These are phyloP conservation scores for Acromyrmex charruanus DNA, from an alignment of 1,140 invertebrate species.

Conservation along the genomic window DNA sequence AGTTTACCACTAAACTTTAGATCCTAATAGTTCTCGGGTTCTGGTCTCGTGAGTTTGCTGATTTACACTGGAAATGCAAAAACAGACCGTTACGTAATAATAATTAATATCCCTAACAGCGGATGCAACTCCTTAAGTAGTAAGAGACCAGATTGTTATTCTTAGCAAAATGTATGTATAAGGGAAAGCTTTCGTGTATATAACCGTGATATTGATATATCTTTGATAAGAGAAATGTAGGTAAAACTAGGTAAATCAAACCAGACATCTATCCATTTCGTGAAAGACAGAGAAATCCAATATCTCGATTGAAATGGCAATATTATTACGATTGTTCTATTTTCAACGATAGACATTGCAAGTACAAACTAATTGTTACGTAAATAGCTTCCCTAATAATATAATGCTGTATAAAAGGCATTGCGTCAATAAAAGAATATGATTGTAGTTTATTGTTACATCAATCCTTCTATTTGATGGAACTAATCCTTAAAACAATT, in stretches of 20 bases:
- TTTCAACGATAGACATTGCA: slow-evolving; percentile 12
- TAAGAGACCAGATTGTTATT: background rate
- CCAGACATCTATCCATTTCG: background rate
- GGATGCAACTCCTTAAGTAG: background rate
- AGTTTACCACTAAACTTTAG: slow-evolving; percentile 29
- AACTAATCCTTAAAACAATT: no score
- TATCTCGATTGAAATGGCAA: slow-evolving; percentile 19
- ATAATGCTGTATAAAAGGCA: slow-evolving; percentile 6
- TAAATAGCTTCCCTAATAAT: background rate
- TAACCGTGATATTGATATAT: background rate
- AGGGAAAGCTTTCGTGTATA: background rate
- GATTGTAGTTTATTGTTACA: slow-evolving; percentile 10
- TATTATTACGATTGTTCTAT: slow-evolving; percentile 12
- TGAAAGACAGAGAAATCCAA: background rate
- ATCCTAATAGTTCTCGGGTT: background rate
- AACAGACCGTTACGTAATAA: slow-evolving; percentile 16
- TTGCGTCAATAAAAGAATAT: slow-evolving; percentile 10
- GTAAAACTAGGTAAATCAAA: background rate
- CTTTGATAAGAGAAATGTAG: background rate
- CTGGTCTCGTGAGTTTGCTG: background rate
- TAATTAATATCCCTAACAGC: background rate
- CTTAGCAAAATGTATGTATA: background rate
- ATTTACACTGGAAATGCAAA: slow-evolving; percentile 9
- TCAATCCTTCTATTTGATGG: no score
- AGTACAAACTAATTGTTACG: slow-evolving; percentile 33